Percentiles rank a stretch among this genome's conserved stretches.
phyloP scores from a whole-genome alignment of 53 echinoderm and acorn worm genomes.

The Apostichopus leukothele region DNA sequence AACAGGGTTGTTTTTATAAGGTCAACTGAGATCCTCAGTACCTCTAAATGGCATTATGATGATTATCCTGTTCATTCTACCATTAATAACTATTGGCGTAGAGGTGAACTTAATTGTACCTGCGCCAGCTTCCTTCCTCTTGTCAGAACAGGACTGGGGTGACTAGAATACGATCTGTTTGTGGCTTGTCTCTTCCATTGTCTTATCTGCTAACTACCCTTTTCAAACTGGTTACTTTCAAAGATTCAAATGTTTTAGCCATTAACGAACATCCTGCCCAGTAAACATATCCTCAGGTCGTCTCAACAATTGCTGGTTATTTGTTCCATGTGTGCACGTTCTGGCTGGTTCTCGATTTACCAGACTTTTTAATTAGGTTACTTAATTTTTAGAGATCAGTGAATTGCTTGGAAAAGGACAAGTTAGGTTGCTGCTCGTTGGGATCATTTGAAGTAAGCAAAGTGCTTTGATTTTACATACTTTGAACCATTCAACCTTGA shows the following conservation, averaged over 20 bases:
- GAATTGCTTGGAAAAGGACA: not conserved
- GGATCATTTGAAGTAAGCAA: too few species aligned
- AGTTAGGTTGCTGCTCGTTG: too few species aligned
- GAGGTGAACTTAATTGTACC: not conserved
- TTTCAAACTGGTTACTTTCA: not conserved
- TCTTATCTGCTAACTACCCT: not conserved
- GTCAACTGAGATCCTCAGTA: not conserved
- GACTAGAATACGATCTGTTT: not conserved
- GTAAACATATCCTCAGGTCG: not conserved
- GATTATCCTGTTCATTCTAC: not conserved
- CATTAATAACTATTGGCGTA: not conserved
- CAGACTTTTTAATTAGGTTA: not conserved
- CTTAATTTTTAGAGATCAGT: not conserved
- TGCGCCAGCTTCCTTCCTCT: conserved; percentile 10
- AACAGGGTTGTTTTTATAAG: not conserved
- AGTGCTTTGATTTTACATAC: too few species aligned
- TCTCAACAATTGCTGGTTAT: not conserved
- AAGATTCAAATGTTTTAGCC: conserved; percentile 17
- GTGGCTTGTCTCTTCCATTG: conserved; percentile 33
- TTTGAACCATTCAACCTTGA: too few species aligned
- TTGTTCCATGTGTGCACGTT: not conserved
- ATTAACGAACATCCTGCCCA: conserved; percentile 16
- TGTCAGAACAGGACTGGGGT: not conserved
- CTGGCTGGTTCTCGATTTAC: not conserved
- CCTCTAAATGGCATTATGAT: not conserved